These are phyloP conservation scores for Drosophila parvula DNA, from an alignment of 1,140 invertebrate genomes.

Conservation along the genomic window DNA sequence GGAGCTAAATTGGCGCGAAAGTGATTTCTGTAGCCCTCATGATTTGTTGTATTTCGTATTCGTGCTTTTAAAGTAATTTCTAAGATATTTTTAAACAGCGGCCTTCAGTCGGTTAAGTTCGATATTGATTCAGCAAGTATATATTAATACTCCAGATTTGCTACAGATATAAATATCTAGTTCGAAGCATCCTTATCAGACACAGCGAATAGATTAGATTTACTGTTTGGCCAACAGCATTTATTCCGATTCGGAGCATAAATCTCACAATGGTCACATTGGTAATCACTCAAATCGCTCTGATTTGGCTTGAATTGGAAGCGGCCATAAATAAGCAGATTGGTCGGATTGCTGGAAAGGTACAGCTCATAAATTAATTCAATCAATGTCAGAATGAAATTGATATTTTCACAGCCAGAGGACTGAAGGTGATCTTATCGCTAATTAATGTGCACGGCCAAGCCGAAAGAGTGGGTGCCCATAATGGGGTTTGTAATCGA, in stretches of 20 bases:
- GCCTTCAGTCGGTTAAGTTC: too few relatives aligned
- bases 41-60: too few relatives aligned
- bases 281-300: constrained; percentile 75
- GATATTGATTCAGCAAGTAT: background rate
- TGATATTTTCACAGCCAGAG: constrained; percentile 55
- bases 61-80: too few relatives aligned
- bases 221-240: constrained; percentile 7
- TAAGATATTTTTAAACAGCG: too few relatives aligned
- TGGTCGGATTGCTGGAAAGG: constrained; percentile 23
- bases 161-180: background rate
- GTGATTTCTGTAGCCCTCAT: too few relatives aligned
- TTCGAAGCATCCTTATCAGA: constrained; percentile 10
- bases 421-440: constrained; percentile 62
- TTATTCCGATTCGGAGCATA: constrained; percentile 46
- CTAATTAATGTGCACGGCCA: constrained; percentile 64
- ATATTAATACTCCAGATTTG: background rate
- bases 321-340: constrained; percentile 53
- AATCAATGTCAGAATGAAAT: constrained; percentile 74
- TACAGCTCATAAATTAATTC: constrained; percentile 67
- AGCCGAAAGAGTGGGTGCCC: constrained; percentile 14
- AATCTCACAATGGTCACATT: constrained; percentile 70
- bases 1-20: too few relatives aligned
- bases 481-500: constrained; percentile 32
- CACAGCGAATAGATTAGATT: constrained; percentile 16
- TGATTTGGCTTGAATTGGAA: constrained; percentile 67